Base-by-base conservation (phyloP, 1,140 invertebrate genomes). In the Dysdera silvatica region DNA sequence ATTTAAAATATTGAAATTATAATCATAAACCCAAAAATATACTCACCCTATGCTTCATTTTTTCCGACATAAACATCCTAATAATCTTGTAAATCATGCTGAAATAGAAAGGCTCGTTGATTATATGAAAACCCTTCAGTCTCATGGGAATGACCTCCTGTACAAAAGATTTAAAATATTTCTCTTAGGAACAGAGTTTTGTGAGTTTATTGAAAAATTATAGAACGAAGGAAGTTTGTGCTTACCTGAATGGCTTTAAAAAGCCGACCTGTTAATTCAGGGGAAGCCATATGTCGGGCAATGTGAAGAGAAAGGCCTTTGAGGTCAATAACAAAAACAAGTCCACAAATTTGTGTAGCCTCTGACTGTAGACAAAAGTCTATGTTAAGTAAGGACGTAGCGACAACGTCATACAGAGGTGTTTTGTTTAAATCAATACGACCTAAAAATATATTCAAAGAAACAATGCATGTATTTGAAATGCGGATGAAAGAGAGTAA, bases 21-120 rank as follows among this genome's bases (percentile, higher is more conserved):
- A n/a, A n/a, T n/a, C n/a, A n/a, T n/a, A n/a, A n/a, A n/a, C n/a
- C n/a, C n/a, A n/a, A n/a, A n/a, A n/a, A n/a, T n/a, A n/a, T n/a
- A 55, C 53, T 55, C 24, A 55, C 53, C 29, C 53, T 20, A n/a
- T 41, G 40, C 16, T 7, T 41, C 3, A 55, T 14, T 20, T 55
- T 55, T 26, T 40, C 53, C 3, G 53, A 41, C 2, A 55, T 23
- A 7, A 55, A 16, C n/a, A 12, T 29, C 18, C 31, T 40, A 28
- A 29, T 6, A 5, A 55, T 12, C 6, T 29, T 45, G n/a, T 45
- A 10, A 20, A 31, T n/a, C 5, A 31, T 7, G 18, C 32, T 45
- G 28, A 57, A 18, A 32, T 31, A 57, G 20, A 45, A 57, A 14
- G 54, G 54, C 16, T 57, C 24, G 14, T 57, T 45, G 4, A 45